Percentiles rank a stretch among this genome's conserved stretches.
phyloP scores from a whole-genome alignment of 2,888 invertebrate genomes.

The Pachliopta kotzebuea region DNA sequence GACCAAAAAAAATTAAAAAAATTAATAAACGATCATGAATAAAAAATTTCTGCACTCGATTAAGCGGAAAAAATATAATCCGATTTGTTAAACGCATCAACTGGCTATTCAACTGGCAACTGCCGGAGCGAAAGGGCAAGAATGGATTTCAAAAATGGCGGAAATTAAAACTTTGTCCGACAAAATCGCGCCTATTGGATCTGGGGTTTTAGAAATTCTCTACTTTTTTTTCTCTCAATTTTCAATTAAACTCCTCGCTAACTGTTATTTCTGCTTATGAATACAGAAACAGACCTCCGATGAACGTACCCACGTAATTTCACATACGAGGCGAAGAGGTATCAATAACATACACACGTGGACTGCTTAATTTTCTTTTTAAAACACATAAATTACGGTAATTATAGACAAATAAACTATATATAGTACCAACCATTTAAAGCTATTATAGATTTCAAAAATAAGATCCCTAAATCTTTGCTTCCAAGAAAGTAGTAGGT shows the following conservation, averaged over 20 bases:
- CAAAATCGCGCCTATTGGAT: constrained; percentile 14
- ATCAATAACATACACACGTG: background rate
- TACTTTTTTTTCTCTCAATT: constrained; percentile 1
- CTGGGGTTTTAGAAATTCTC: background rate
- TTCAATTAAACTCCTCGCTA: constrained; percentile 9
- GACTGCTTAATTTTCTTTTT: background rate
- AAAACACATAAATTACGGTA: background rate
- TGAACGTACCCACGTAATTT: background rate
- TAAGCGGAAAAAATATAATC: background rate
- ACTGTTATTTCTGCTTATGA: constrained; percentile 1
- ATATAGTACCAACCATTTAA: no score
- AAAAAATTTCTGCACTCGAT: background rate
- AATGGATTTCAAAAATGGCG: constrained; percentile 11
- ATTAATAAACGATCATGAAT: background rate
- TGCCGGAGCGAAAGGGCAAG: constrained; percentile 8
- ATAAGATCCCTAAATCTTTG: no score
- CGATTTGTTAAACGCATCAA: constrained; percentile 13
- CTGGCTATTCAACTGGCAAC: constrained; percentile 5
- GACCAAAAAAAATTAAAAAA: background rate
- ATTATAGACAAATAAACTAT: no score
- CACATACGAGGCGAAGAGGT: background rate
- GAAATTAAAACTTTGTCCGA: constrained; percentile 20
- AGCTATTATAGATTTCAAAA: no score
- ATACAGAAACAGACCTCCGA: background rate
- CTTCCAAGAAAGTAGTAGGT: no score